Evolutionary conservation across 2,888 invertebrate species (phyloP).

Genomic region (Eupithecia vulgata): DNA sequence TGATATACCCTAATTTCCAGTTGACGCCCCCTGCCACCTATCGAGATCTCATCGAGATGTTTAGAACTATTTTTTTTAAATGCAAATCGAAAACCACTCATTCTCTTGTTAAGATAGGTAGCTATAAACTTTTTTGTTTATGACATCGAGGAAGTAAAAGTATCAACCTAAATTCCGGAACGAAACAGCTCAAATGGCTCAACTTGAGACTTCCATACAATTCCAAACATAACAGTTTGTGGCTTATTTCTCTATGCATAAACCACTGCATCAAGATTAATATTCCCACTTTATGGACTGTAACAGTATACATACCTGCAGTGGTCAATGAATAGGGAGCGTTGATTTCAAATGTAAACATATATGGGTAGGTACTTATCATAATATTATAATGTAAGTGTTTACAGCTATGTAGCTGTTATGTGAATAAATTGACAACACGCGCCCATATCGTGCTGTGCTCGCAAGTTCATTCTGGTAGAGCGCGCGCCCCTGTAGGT

Average conservation of each 20-base stretch:
- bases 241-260: not conserved
- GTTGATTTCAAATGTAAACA: slow-evolving; percentile 1
- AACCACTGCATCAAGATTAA: not conserved
- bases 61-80: no score
- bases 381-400: slow-evolving; percentile 1
- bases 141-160: not conserved
- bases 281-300: not conserved
- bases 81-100: no score
- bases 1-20: no score
- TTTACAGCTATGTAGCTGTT: not conserved
- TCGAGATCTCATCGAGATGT: no score
- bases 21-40: no score
- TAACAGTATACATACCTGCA: not conserved
- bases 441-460: not conserved
- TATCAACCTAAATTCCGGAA: not conserved
- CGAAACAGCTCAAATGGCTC: not conserved
- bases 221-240: not conserved
- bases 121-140: no score
- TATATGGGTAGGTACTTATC: not conserved
- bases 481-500: no score
- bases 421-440: not conserved
- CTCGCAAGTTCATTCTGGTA: no score
- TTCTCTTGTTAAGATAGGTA: no score
- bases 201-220: not conserved
- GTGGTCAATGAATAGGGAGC: not conserved